Evolutionary conservation across 1,140 invertebrate genomes (phyloP).

Genomic region (Asobara japonica): DNA sequence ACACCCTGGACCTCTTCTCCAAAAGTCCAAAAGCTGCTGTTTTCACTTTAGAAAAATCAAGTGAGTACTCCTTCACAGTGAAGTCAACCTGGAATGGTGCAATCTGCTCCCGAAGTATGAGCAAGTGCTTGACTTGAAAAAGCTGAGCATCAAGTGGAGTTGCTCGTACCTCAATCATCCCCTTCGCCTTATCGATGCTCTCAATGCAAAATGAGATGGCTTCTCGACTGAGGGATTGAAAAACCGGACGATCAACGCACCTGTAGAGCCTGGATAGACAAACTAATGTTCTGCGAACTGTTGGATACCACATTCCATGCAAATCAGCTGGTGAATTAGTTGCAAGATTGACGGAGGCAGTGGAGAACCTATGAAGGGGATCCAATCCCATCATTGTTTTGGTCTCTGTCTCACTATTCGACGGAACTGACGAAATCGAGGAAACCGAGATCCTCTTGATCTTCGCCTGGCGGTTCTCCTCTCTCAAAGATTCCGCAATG

Average conservation of each 20-base stretch:
- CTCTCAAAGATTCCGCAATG: slow-evolving; percentile 59
- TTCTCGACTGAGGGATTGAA: slow-evolving; percentile 96
- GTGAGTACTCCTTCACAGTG: slow-evolving; percentile 87
- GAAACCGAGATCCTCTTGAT: slow-evolving; percentile 59
- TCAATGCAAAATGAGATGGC: slow-evolving; percentile 91
- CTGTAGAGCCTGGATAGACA: slow-evolving; percentile 95
- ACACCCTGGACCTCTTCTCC: slow-evolving; percentile 86
- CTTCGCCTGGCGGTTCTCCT: slow-evolving; percentile 54
- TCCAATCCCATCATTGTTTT: not conserved
- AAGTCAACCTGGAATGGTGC: slow-evolving; percentile 98
- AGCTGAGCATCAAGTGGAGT: slow-evolving; percentile 89
- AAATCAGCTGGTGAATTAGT: slow-evolving; percentile 89
- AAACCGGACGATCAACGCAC: slow-evolving; percentile 94
- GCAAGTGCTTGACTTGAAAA: slow-evolving; percentile 97
- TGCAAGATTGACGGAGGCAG: not conserved
- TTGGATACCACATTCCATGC: slow-evolving; percentile 99
- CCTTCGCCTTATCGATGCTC: slow-evolving; percentile 83
- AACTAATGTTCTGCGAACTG: slow-evolving; percentile 91
- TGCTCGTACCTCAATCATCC: slow-evolving; percentile 74
- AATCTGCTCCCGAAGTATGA: slow-evolving; percentile 97
- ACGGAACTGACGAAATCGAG: slow-evolving; percentile 32
- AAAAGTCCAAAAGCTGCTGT: slow-evolving; percentile 87
- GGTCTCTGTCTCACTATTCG: too few relatives aligned
- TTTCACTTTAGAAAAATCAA: slow-evolving; percentile 92
- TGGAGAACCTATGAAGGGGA: not conserved